Evolutionary conservation across 1,140 invertebrate genomes (phyloP), one percentile per base, ranked within the genome.

Genomic region (Zaprionus ghesquierei): DNA sequence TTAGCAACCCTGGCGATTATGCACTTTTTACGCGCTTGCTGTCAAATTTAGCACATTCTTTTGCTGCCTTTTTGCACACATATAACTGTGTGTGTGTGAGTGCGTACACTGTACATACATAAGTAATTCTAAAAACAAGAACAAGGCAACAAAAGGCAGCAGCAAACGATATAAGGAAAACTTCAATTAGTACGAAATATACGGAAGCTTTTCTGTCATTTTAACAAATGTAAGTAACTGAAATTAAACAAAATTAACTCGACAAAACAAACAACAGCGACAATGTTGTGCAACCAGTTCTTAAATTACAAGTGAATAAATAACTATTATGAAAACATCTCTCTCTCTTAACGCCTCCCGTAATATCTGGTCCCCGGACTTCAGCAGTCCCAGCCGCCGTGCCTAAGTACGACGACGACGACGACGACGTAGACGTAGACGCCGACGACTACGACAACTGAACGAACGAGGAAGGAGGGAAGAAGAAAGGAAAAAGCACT

Each of bases 261-360:
- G 51, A 33, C 44, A 35, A 49, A 54, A 41, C 20, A 31, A 65
- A 56, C 25, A 65, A 56, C 25, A 65, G 23, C 55, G 2, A 89
- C 73, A 69, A 89, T 87, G 84, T 82, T 74, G 77, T 71, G 70
- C 85, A 46, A 63, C 2, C 55, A 31, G 46, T 20, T 44, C 9
- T 25, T 33, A 84, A 89, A 84, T 84, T 84, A 27, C 50, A 29
- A 75, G 68, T 72, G 69, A 77, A 61, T 62, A 58, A 38, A n/a
- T 58, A 66, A 61, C 50, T 82, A 66, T 79, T 73, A 79, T 86
- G 77, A 87, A 77, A 79, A 87, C 84, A 66, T 87, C 76, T 87
- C 84, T 80, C 82, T 84, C 84, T 77, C 69, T 12, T 46, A 75
- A 75, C 77, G 55, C 77, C 77, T 66, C 33, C 75, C 68, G 9